A percentile compares a stretch with the other conserved stretches of the same genome.
Evolutionary conservation across 2,888 invertebrate genomes (phyloP).

Genomic region (Julus scanicus): DNA sequence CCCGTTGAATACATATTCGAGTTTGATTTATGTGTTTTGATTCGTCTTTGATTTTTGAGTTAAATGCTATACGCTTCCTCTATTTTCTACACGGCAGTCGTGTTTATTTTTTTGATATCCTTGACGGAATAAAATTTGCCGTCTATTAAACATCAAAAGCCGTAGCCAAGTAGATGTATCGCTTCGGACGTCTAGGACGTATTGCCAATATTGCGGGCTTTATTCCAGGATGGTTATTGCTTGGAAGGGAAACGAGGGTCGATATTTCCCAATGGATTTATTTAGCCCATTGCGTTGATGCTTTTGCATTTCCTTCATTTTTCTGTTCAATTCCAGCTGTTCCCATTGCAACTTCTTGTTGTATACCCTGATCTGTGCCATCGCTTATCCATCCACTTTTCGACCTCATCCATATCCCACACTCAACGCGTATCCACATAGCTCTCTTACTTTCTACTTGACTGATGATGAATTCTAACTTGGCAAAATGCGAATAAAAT

Average conservation of each 20-base stretch:
- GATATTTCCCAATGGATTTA: conserved; percentile 44
- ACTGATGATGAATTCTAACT: conserved; percentile 18
- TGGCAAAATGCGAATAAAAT: conserved; percentile 1
- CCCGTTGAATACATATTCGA: background rate
- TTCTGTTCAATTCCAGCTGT: conserved; percentile 37
- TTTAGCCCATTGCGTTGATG: conserved; percentile 18
- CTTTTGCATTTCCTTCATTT: conserved; percentile 18
- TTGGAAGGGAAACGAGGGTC: background rate
- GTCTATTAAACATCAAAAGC: background rate
- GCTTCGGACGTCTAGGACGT: background rate
- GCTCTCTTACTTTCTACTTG: background rate
- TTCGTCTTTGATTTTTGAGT: background rate
- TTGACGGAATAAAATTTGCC: background rate
- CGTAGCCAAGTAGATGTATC: background rate
- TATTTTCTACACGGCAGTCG: background rate
- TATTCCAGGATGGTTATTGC: conserved; percentile 4
- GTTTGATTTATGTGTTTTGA: background rate
- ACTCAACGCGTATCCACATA: background rate
- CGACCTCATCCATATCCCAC: conserved; percentile 3
- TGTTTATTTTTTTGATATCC: background rate
- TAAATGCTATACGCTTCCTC: background rate
- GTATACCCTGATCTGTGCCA: conserved; percentile 3
- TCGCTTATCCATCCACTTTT: background rate
- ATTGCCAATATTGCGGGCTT: background rate
- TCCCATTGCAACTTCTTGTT: conserved; percentile 21